Percentiles rank a stretch among this genome's conserved stretches.
phyloP scores from a whole-genome alignment of 2,888 invertebrate genomes.

The Desoria tigrina region DNA sequence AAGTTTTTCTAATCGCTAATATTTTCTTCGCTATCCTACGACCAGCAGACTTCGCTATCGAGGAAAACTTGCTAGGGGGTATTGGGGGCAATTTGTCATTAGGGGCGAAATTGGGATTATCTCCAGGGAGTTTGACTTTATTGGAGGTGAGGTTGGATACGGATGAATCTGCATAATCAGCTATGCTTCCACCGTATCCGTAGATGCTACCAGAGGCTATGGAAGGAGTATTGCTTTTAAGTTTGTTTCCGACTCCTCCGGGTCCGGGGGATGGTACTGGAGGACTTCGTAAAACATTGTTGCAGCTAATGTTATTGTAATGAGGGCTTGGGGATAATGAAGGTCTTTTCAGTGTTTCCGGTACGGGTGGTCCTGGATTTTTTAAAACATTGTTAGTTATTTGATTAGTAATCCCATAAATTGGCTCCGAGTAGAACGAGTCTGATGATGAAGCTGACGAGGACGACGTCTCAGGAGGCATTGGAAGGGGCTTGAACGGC shows the following conservation, averaged over 20 bases:
- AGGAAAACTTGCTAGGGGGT: constrained; percentile 50
- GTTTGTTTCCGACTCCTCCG: background rate
- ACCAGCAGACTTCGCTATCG: constrained; percentile 52
- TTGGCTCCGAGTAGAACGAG: constrained; percentile 51
- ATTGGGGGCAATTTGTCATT: constrained; percentile 48
- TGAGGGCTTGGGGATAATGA: background rate
- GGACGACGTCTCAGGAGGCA: constrained; percentile 36
- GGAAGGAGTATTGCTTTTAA: background rate
- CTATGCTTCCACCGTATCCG: background rate
- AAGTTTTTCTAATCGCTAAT: constrained; percentile 46
- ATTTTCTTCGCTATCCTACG: constrained; percentile 51
- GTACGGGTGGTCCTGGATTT: constrained; percentile 9
- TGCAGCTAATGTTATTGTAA: constrained; percentile 17
- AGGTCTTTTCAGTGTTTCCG: constrained; percentile 7
- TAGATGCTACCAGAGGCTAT: background rate
- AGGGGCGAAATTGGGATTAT: constrained; percentile 35
- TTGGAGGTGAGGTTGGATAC: constrained; percentile 9
- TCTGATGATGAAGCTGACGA: constrained; percentile 35
- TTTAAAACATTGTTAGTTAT: constrained; percentile 24
- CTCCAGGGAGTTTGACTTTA: no score
- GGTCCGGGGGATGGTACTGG: background rate
- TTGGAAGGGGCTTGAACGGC: constrained; percentile 42
- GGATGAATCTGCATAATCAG: background rate
- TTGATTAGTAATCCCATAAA: constrained; percentile 48
- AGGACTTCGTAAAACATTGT: constrained; percentile 7